These are phyloP conservation scores for Danaus chrysippus DNA, from an alignment of 2,888 invertebrate genomes.

Conservation along the genomic window DNA sequence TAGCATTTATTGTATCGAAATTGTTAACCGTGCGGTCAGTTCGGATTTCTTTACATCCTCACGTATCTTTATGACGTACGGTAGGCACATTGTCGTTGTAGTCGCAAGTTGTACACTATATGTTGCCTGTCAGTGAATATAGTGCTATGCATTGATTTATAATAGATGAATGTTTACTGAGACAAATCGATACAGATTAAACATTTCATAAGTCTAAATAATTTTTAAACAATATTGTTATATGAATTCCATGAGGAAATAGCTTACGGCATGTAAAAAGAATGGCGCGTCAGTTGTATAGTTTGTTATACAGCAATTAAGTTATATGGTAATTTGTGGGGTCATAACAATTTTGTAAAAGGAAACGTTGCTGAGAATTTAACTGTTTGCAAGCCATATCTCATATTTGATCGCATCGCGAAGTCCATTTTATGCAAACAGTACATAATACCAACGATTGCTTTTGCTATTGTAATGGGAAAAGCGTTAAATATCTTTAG, in stretches of 20 bases:
- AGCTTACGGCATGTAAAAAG: no score
- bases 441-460: conserved; percentile 29
- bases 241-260: no score
- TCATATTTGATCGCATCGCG: conserved; percentile 26
- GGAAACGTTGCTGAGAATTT: conserved; percentile 16
- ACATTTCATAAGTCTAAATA: no score
- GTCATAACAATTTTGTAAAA: conserved; percentile 7
- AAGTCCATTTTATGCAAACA: conserved; percentile 24
- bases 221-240: no score
- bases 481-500: conserved; percentile 27
- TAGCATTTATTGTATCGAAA: conserved; percentile 73
- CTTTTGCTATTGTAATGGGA: conserved; percentile 30
- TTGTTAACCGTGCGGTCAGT: conserved; percentile 58
- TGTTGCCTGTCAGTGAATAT: no score
- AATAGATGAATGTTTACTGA: no score
- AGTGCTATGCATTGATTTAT: no score
- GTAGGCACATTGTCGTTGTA: conserved; percentile 29
- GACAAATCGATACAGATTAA: no score
- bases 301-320: neutral
- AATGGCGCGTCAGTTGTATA: no score
- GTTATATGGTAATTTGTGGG: conserved; percentile 4
- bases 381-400: conserved; percentile 16
- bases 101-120: no score
- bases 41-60: conserved; percentile 42
- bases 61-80: conserved; percentile 44